Evolutionary conservation across 30 jellyfish, hydroid and myxozoan genomes (phyloP).

Genomic region (Morbakka virulenta): DNA sequence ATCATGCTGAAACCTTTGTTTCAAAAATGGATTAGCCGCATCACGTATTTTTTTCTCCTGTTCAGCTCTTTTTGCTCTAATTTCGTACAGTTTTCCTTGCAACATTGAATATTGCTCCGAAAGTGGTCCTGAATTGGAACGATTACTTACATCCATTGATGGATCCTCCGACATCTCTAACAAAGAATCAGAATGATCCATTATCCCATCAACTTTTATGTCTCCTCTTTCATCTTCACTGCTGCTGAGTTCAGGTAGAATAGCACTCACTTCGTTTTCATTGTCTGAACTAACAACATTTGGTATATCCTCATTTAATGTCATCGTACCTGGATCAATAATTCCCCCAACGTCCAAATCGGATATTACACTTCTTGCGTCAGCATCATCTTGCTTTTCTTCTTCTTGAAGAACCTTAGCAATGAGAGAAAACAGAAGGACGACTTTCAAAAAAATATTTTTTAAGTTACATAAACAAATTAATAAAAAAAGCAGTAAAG

Average conservation of each 20-base stretch:
- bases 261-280: constrained; percentile 62
- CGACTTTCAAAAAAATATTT: no score
- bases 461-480: no score
- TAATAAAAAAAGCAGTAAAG: no score
- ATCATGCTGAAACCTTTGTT: constrained; percentile 86
- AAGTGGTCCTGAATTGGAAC: constrained; percentile 3
- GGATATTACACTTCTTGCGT: constrained; percentile 62
- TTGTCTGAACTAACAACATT: constrained; percentile 47
- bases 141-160: constrained; percentile 1
- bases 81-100: constrained; percentile 51
- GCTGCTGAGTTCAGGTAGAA: constrained; percentile 93
- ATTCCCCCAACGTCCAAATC: constrained; percentile 80
- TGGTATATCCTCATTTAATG: constrained; percentile 59
- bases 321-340: constrained; percentile 43
- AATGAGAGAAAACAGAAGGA: no score
- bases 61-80: constrained; percentile 73
- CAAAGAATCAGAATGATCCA: background rate
- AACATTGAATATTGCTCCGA: constrained; percentile 28
- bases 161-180: constrained; percentile 28
- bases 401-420: constrained; percentile 68
- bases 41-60: constrained; percentile 74
- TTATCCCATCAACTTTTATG: constrained; percentile 11
- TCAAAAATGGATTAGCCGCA: constrained; percentile 92
- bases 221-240: constrained; percentile 90
- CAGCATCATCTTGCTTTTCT: constrained; percentile 77